These are phyloP conservation scores for Acinonyx jubatus DNA, from an alignment of 2,113 vertebrate species.

Conservation along the genomic window DNA sequence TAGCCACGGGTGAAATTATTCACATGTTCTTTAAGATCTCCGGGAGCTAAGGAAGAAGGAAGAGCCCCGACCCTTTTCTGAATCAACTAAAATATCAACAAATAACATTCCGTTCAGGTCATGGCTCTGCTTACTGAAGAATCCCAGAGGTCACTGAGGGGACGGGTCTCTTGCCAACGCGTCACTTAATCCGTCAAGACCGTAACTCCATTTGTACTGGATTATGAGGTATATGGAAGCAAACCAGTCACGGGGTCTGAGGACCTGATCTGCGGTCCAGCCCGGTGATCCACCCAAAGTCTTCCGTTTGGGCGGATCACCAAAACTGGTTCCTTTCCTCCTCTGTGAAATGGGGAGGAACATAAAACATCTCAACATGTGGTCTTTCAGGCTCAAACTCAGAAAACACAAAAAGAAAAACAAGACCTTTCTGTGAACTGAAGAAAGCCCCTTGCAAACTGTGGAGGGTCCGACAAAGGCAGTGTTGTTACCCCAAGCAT, in stretches of 20 bases:
- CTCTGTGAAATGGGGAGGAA: not conserved
- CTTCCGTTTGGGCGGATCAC: not conserved
- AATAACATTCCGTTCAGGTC: not conserved
- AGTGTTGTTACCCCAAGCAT: accelerated
- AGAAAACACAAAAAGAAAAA: not conserved
- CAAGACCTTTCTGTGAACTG: not conserved
- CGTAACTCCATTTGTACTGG: not conserved
- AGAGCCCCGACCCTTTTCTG: conserved; percentile 36
- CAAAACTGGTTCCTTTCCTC: not conserved
- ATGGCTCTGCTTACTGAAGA: not conserved
- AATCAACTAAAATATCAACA: conserved; percentile 30
- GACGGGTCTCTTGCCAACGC: not conserved
- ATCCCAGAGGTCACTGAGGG: not conserved
- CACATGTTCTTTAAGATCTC: not conserved
- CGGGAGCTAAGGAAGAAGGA: not conserved
- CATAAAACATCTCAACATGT: not conserved
- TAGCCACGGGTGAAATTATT: not conserved
- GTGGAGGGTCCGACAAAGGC: not conserved
- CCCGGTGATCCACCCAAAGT: not conserved
- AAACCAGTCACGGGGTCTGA: accelerated
- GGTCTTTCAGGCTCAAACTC: not conserved
- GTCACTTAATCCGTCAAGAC: not conserved
- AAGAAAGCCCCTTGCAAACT: not conserved
- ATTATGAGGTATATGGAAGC: not conserved
- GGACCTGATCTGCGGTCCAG: too few species aligned